These are phyloP conservation scores for Calypte anna DNA, from an alignment of 2,113 vertebrate species.

Conservation along the genomic window DNA sequence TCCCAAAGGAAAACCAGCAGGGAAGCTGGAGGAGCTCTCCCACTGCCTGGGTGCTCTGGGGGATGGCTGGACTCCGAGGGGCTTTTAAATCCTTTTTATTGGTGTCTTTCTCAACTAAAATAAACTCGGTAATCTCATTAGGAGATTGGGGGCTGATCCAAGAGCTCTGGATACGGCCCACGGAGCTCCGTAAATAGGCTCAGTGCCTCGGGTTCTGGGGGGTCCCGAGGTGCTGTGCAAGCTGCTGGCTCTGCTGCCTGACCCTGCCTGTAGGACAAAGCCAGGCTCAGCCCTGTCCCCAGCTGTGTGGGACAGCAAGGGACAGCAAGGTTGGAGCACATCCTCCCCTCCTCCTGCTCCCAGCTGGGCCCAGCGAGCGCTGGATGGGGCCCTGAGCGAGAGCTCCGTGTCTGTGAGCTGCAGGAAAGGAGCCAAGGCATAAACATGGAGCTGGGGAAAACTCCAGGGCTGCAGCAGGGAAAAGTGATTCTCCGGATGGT, in stretches of 20 bases:
- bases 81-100: constrained; percentile 44
- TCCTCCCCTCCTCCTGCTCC: neutral
- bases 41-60: neutral
- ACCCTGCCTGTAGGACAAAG: neutral
- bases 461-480: constrained; percentile 1
- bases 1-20: constrained; percentile 32
- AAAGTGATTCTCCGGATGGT: constrained; percentile 38
- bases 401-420: neutral
- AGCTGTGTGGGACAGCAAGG: accelerated
- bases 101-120: constrained; percentile 52
- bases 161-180: neutral
- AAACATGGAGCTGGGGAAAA: constrained; percentile 38
- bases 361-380: accelerated
- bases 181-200: neutral
- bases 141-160: neutral
- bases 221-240: too few relatives aligned
- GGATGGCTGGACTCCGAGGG: neutral
- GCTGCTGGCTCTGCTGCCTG: neutral
- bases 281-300: accelerated
- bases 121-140: constrained; percentile 54
- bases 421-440: neutral
- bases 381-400: neutral
- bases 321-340: accelerated
- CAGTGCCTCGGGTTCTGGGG: neutral
- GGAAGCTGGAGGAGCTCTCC: neutral